phyloP scores from a whole-genome alignment of 2,888 invertebrate genomes.

The Anoncus sp. region DNA sequence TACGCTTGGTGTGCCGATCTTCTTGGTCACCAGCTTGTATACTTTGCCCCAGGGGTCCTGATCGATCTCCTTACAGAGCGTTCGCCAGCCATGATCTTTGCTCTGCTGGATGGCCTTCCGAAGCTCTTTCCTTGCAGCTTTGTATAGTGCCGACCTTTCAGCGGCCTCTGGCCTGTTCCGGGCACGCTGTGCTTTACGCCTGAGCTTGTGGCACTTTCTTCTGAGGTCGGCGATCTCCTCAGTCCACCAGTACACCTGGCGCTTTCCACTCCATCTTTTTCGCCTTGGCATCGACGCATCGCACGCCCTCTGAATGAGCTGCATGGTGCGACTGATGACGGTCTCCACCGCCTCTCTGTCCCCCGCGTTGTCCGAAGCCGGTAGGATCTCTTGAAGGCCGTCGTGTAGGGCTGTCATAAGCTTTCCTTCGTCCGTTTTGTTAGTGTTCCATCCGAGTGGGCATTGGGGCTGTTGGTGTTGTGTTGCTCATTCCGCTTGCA shows the following conservation, averaged over 20 bases:
- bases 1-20: background rate
- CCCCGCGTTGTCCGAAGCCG: no score
- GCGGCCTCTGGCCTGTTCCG: background rate
- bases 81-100: constrained; percentile 63
- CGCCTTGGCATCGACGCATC: constrained; percentile 4
- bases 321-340: no score
- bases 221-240: constrained; percentile 58
- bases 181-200: background rate
- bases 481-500: background rate
- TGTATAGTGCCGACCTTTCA: background rate
- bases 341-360: no score
- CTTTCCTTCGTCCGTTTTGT: background rate
- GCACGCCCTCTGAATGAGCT: background rate
- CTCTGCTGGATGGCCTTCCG: constrained; percentile 7
- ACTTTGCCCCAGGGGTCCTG: constrained; percentile 55
- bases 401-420: background rate
- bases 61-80: constrained; percentile 61
- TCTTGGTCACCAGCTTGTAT: background rate
- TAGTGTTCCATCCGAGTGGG: constrained; percentile 9
- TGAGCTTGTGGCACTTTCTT: constrained; percentile 36
- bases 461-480: background rate
- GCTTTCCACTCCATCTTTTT: background rate
- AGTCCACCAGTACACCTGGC: constrained; percentile 67
- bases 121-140: constrained; percentile 22
- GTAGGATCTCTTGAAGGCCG: no score